Conservation (phyloP, 2,797 vertebrate genomes). For the Columba guinea region DNA sequence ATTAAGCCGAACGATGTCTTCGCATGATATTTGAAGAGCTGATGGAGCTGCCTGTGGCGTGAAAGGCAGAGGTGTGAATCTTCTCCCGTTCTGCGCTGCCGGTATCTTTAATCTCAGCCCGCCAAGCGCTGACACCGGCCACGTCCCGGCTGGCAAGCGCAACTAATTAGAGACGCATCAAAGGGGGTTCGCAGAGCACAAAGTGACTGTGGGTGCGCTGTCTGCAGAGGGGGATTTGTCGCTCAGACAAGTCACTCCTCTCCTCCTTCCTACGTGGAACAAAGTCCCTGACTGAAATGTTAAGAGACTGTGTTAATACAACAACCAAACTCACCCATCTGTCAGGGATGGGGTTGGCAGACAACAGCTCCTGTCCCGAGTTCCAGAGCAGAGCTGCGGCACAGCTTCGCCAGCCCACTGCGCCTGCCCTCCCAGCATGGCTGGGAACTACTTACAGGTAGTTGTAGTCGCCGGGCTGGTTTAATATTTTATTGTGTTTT, state of each 20-base stretch:
- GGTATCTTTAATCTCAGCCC: neutral
- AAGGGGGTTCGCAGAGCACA: neutral
- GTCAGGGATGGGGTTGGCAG: neutral
- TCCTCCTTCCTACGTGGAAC: fast-evolving
- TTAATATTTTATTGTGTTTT: neutral
- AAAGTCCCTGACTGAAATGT: neutral
- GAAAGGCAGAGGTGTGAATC: slow-evolving; percentile 17
- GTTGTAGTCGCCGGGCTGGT: neutral
- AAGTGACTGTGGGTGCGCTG: neutral
- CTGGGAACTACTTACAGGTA: neutral
- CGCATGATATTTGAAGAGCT: neutral
- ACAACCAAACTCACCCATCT: fast-evolving
- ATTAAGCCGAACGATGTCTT: neutral
- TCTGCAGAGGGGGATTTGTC: neutral
- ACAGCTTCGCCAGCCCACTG: fast-evolving
- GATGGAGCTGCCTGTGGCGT: neutral
- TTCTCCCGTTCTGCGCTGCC: neutral
- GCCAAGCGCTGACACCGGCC: neutral
- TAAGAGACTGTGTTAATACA: fast-evolving
- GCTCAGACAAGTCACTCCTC: neutral
- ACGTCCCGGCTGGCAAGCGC: neutral
- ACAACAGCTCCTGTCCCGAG: too few relatives aligned
- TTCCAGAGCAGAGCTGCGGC: neutral
- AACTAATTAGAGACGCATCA: neutral
- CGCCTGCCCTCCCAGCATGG: fast-evolving